Base-by-base conservation (phyloP, 1,140 invertebrate genomes). In the Penaeus chinensis region DNA sequence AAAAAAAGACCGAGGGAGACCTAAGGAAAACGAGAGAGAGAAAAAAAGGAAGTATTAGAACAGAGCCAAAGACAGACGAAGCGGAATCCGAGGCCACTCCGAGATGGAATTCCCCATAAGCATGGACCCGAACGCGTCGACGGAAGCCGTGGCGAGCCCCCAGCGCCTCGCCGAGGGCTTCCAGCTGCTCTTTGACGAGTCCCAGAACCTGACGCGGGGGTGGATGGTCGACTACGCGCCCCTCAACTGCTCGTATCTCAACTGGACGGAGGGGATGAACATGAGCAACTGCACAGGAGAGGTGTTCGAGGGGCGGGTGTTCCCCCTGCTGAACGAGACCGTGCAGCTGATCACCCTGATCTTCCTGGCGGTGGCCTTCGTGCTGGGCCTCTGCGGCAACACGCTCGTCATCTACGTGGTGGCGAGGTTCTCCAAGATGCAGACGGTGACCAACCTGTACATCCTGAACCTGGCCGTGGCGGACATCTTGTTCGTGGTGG, bases 361-460 rank as follows among this genome's bases (percentile, higher is more conserved):
- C 27, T 84, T 84, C 82, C 69, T 84, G 69, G 82, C 82, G 10
- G 47, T 84, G 47, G 82, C 69, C 24, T 84, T 84, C 69, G 24
- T 84, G 37, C 62, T 84, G 82, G 82, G 82, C 11, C 82, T 84
- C 66, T 84, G 82, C 69, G 82, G 82, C 69, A 84, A 84, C 82
- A 76, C 82, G 22, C 82, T 84, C 42, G 82, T 84, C 82, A 84
- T 84, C 82, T 84, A 84, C 69, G 82, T 84, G 63, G 82, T 84
- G 47, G 71, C 47, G 16, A 18, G 82, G 54, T 84, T 84, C 82
- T 84, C 82, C 82, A 84, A 84, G 82, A 84, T 84, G 82, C 82
- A 84, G 82, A 84, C 82, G 54, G 82, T 84, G 47, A 84, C 82
- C 47, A 84, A 84, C 54, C 82, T 84, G 10, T 84, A 84, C 82